Evolutionary conservation across 2,113 vertebrate genomes (phyloP).

Genomic region (Pteruthius melanotis): DNA sequence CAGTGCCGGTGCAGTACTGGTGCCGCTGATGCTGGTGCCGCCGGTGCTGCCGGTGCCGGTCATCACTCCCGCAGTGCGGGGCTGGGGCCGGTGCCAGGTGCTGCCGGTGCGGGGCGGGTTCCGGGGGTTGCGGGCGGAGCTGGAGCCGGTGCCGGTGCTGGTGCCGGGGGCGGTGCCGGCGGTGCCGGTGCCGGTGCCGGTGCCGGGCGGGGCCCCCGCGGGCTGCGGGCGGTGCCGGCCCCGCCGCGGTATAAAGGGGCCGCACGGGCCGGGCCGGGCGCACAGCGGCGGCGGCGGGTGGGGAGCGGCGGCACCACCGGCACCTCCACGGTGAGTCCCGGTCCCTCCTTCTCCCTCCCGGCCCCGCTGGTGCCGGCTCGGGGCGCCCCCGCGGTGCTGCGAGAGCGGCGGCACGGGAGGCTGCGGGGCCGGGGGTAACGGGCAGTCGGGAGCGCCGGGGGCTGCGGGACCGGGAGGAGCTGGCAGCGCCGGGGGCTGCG

Average conservation of each 20-base stretch:
- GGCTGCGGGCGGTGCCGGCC: no score
- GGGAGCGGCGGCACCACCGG: no score
- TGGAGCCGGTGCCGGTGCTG: background rate
- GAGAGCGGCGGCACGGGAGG: background rate
- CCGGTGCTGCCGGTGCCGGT: background rate
- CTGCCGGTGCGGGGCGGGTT: background rate
- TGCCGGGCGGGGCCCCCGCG: no score
- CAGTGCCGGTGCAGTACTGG: background rate
- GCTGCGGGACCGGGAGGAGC: background rate
- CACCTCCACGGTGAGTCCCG: no score
- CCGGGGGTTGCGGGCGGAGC: background rate
- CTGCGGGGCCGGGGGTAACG: background rate
- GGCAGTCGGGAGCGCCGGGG: background rate
- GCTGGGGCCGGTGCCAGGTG: background rate
- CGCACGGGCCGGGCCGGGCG: no score
- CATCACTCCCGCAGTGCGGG: slow-evolving; percentile 9
- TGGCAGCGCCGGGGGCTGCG: background rate
- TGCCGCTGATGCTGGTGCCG: no score
- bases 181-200: no score
- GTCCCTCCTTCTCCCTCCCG: background rate
- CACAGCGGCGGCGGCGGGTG: no score
- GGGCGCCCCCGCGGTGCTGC: background rate
- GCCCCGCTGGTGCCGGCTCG: background rate
- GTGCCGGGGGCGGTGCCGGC: background rate
- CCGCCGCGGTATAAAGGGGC: no score